Percentiles rank a stretch among this genome's conserved stretches.
Evolutionary conservation across 1,140 invertebrate species (phyloP).

Genomic region (Delia radicum): DNA sequence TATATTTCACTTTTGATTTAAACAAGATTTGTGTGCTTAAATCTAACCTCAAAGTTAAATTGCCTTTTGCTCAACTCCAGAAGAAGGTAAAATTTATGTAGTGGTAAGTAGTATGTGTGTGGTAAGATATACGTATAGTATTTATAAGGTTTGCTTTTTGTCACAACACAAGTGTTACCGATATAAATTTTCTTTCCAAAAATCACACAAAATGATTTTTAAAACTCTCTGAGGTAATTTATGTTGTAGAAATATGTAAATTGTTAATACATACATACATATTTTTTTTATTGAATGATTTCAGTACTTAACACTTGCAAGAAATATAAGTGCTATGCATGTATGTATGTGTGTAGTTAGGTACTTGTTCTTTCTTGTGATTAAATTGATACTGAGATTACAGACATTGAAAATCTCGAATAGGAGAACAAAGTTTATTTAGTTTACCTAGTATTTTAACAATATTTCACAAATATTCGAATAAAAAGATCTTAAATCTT

Average conservation of each 20-base stretch:
- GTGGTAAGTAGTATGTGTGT: too few relatives aligned
- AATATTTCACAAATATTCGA: too few relatives aligned
- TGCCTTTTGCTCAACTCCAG: neutral
- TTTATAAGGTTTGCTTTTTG: neutral
- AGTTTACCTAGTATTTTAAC: too few relatives aligned
- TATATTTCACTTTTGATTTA: neutral
- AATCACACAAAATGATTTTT: slow-evolving; percentile 1
- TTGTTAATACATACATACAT: neutral
- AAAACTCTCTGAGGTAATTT: neutral
- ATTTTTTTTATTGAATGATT: neutral
- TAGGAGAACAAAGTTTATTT: too few relatives aligned
- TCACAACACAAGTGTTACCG: neutral
- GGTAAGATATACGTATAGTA: neutral
- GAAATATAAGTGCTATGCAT: too few relatives aligned
- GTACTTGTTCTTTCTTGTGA: too few relatives aligned
- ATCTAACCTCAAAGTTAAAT: neutral
- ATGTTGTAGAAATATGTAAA: neutral
- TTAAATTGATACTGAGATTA: too few relatives aligned
- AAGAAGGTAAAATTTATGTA: neutral
- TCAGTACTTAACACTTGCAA: neutral
- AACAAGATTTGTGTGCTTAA: slow-evolving; percentile 2
- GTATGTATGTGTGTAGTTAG: too few relatives aligned
- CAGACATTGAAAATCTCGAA: too few relatives aligned
- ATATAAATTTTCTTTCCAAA: neutral
- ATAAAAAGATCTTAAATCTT: too few relatives aligned